Evolutionary conservation across 2,797 vertebrate species (phyloP).

Genomic region (Hemibagrus guttatus): DNA sequence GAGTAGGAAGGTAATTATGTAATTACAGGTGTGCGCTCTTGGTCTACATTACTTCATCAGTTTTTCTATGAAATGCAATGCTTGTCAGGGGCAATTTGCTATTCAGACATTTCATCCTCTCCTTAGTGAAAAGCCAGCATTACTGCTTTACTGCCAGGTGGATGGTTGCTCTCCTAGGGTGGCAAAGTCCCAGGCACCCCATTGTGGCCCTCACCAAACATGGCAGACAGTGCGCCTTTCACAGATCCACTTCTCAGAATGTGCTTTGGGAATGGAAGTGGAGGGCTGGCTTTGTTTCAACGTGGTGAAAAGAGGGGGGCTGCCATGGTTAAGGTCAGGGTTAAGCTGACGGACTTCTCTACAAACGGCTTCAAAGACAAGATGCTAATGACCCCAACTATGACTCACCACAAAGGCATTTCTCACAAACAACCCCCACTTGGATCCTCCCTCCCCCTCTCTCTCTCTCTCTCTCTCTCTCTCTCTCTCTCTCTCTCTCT

Average conservation of each 20-base stretch:
- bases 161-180: constrained; percentile 42
- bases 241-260: constrained; percentile 49
- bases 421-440: constrained; percentile 55
- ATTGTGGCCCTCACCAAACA: constrained; percentile 56
- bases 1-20: constrained; percentile 34
- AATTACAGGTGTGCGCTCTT: constrained; percentile 42
- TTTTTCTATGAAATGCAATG: constrained; percentile 39
- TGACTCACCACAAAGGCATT: constrained; percentile 79
- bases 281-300: constrained; percentile 73
- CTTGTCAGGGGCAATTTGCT: constrained; percentile 57
- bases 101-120: constrained; percentile 44
- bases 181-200: constrained; percentile 53
- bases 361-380: constrained; percentile 68
- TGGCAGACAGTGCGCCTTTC: constrained; percentile 56
- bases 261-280: constrained; percentile 47
- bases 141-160: constrained; percentile 44
- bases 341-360: constrained; percentile 76
- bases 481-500: constrained; percentile 22
- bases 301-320: constrained; percentile 64
- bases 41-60: constrained; percentile 36
- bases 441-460: constrained; percentile 13
- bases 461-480: background rate
- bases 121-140: constrained; percentile 42
- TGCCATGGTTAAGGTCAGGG: constrained; percentile 70
- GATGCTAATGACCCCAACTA: constrained; percentile 71